Percentiles rank a stretch among this genome's conserved stretches.
These are phyloP conservation scores for Tenthredo notha DNA, from an alignment of 2,888 invertebrate genomes.

Conservation along the genomic window DNA sequence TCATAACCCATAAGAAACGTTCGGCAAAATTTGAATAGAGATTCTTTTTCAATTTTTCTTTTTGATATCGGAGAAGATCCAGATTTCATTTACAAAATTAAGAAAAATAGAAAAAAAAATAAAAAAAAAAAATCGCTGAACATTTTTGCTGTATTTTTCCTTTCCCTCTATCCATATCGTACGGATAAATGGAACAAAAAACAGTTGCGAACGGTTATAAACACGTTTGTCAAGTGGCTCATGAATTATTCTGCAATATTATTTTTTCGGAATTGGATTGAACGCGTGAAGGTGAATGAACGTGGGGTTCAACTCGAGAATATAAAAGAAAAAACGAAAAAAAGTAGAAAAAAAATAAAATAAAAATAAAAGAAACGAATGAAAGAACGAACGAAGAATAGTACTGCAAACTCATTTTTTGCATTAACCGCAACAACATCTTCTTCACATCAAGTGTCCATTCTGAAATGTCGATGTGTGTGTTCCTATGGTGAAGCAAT, in stretches of 20 bases:
- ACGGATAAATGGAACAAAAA: neutral
- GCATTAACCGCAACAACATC: neutral
- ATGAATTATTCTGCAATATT: constrained; percentile 25
- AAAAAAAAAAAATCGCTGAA: neutral
- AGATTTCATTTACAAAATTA: neutral
- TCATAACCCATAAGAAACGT: too few species aligned
- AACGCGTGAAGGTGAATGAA: constrained; percentile 22
- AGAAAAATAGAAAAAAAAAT: too few species aligned
- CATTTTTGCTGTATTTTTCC: neutral
- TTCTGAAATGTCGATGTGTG: neutral
- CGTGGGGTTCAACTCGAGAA: neutral
- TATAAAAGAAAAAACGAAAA: too few species aligned
- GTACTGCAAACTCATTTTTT: constrained; percentile 11
- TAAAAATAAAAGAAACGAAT: neutral
- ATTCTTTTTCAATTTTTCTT: neutral
- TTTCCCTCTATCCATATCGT: neutral
- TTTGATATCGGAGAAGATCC: neutral
- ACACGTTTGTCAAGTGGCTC: constrained; percentile 25
- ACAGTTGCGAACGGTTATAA: constrained; percentile 28
- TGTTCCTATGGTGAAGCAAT: neutral
- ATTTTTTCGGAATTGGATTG: constrained; percentile 15
- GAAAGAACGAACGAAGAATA: too few species aligned
- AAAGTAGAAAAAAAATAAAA: neutral
- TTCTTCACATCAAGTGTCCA: neutral
- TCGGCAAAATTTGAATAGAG: too few species aligned